Evolutionary conservation across 2,113 vertebrate genomes (phyloP).

Genomic region (Gymnocephalus cernua): DNA sequence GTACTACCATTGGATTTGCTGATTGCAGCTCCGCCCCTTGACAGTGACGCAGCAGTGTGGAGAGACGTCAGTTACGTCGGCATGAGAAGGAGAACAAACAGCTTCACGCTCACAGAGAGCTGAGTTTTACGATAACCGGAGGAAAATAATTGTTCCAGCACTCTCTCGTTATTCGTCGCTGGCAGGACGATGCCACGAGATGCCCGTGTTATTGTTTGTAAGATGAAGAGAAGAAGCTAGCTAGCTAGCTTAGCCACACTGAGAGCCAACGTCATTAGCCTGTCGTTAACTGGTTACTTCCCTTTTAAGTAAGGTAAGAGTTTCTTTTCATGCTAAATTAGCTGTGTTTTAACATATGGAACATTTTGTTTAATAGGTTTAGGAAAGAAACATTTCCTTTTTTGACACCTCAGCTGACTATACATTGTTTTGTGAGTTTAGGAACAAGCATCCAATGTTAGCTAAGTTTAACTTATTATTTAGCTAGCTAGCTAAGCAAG

Average conservation of each 20-base stretch:
- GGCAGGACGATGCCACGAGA: conserved; percentile 9
- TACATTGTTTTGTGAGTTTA: not conserved
- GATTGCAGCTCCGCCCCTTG: conserved; percentile 38
- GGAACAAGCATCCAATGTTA: not conserved
- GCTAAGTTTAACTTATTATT: not conserved
- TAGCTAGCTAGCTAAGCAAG: not conserved
- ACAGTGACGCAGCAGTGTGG: conserved; percentile 10
- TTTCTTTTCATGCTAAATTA: not conserved
- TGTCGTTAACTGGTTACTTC: conserved; percentile 33
- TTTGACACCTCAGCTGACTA: not conserved
- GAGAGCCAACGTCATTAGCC: conserved; percentile 29
- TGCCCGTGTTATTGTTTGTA: not conserved
- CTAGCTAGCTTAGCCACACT: conserved; percentile 25
- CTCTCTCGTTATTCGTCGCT: not conserved
- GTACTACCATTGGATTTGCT: no score
- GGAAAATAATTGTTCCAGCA: not conserved
- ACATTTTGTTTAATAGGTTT: fast-evolving
- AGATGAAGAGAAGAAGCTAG: conserved; percentile 22
- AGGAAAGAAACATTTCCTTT: no score
- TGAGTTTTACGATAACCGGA: not conserved
- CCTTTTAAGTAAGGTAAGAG: conserved; percentile 38
- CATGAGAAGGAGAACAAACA: conserved; percentile 21
- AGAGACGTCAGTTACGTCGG: conserved; percentile 44
- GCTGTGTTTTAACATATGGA: not conserved
- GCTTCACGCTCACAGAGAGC: not conserved